Percentiles rank a stretch among this genome's conserved stretches.
These are phyloP conservation scores for Drosophila pseudoananassae DNA, from an alignment of 1,140 invertebrate genomes.

Conservation along the genomic window DNA sequence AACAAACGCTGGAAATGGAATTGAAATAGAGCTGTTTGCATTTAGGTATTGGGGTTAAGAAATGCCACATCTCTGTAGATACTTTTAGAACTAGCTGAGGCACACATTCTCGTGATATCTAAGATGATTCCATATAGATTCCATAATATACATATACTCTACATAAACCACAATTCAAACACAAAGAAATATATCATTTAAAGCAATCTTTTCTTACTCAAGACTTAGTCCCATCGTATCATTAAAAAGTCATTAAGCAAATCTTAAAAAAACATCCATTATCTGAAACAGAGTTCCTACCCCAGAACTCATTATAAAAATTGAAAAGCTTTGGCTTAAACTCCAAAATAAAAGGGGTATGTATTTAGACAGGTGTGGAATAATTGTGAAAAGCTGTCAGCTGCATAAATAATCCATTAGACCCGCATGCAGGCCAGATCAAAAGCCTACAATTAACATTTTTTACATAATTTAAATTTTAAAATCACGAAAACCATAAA, in stretches of 20 bases:
- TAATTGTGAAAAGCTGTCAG: conserved; percentile 36
- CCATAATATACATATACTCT: no score
- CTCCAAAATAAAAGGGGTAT: neutral
- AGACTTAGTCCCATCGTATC: neutral
- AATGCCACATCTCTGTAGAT: no score
- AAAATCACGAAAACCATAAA: conserved; percentile 15
- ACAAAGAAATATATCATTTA: neutral
- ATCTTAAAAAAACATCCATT: conserved; percentile 2
- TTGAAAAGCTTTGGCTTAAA: conserved; percentile 7
- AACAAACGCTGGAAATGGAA: conserved; percentile 45
- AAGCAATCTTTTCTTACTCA: neutral
- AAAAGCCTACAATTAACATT: conserved; percentile 56
- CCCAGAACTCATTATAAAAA: neutral
- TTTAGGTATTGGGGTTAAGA: no score
- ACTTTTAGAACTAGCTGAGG: no score
- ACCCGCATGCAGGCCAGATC: neutral
- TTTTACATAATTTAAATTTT: conserved; percentile 47
- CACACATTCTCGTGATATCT: no score
- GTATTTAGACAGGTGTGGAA: conserved; percentile 43
- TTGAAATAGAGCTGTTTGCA: conserved; percentile 27
- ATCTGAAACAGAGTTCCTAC: neutral
- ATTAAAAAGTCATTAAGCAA: conserved; percentile 6
- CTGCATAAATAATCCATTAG: conserved; percentile 47
- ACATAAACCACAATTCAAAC: neutral
- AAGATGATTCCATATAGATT: no score